These are phyloP conservation scores for Champsocephalus gunnari DNA, from an alignment of 2,797 vertebrate genomes.

Conservation along the genomic window DNA sequence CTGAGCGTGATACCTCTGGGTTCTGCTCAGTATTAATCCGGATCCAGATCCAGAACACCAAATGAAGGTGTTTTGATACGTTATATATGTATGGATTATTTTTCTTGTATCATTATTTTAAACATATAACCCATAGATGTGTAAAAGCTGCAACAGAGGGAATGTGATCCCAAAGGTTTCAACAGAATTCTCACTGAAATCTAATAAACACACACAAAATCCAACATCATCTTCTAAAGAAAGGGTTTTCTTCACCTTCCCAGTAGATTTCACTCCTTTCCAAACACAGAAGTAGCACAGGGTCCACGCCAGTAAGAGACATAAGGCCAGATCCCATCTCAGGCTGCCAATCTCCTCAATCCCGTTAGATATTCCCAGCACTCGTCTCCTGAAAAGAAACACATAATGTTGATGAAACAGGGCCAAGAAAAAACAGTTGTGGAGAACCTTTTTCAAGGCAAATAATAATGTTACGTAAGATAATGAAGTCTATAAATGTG, in stretches of 20 bases:
- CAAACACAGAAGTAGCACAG: slow-evolving; percentile 95
- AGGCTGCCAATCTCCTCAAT: slow-evolving; percentile 90
- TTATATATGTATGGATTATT: too few relatives aligned
- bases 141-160: background rate
- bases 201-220: background rate
- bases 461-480: background rate
- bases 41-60: too few relatives aligned
- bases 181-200: background rate
- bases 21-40: too few relatives aligned
- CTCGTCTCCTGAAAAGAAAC: slow-evolving; percentile 85
- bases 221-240: background rate
- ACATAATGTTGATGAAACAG: slow-evolving; percentile 13
- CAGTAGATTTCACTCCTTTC: slow-evolving; percentile 94
- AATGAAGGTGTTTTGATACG: too few relatives aligned
- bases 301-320: slow-evolving; percentile 90
- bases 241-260: slow-evolving; percentile 84
- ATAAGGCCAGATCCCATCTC: slow-evolving; percentile 91
- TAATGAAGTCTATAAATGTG: background rate
- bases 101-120: too few relatives aligned
- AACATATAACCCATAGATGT: too few relatives aligned
- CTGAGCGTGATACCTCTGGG: too few relatives aligned
- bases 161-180: background rate
- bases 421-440: background rate
- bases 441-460: background rate
- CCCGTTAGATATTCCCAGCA: slow-evolving; percentile 88